Conservation (phyloP, 2,113 vertebrate genomes). For the Pao palembangensis region DNA sequence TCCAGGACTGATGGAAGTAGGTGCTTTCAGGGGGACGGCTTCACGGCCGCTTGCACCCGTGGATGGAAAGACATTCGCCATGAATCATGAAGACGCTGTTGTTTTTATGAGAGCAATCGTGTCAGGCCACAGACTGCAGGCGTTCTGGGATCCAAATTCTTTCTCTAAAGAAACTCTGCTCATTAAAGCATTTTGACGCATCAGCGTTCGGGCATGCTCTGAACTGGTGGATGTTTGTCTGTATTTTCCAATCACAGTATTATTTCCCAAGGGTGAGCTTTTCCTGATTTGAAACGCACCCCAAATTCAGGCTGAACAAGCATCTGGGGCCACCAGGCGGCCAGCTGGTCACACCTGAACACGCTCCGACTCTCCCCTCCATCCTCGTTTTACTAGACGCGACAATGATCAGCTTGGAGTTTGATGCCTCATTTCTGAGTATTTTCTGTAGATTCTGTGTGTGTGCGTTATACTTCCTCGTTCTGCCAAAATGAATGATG, state of each 20-base stretch:
- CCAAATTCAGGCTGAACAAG: conserved; percentile 48
- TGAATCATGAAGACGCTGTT: conserved; percentile 17
- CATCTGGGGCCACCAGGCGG: conserved; percentile 28
- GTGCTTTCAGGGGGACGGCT: conserved; percentile 23
- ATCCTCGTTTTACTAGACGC: background rate
- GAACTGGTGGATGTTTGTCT: too few relatives aligned
- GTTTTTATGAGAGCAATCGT: conserved; percentile 20
- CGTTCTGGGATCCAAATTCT: too few relatives aligned
- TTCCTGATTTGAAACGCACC: conserved; percentile 37
- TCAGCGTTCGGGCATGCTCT: background rate
- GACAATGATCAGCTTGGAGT: conserved; percentile 1
- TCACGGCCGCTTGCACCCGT: conserved; percentile 12
- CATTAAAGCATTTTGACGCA: too few relatives aligned
- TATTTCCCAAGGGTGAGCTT: conserved; percentile 30
- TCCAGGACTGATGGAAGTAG: background rate
- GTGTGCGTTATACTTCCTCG: too few relatives aligned
- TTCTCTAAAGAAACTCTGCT: background rate
- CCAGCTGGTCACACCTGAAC: conserved; percentile 36
- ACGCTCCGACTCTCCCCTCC: conserved; percentile 15
- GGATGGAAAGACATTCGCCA: conserved; percentile 9
- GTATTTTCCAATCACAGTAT: conserved; percentile 15
- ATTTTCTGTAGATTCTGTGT: too few relatives aligned
- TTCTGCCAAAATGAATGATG: too few relatives aligned
- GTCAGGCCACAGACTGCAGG: conserved; percentile 6
- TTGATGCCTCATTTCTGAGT: too few relatives aligned